phyloP scores from a whole-genome alignment of 2,797 vertebrate species.

The Natrix natrix region DNA sequence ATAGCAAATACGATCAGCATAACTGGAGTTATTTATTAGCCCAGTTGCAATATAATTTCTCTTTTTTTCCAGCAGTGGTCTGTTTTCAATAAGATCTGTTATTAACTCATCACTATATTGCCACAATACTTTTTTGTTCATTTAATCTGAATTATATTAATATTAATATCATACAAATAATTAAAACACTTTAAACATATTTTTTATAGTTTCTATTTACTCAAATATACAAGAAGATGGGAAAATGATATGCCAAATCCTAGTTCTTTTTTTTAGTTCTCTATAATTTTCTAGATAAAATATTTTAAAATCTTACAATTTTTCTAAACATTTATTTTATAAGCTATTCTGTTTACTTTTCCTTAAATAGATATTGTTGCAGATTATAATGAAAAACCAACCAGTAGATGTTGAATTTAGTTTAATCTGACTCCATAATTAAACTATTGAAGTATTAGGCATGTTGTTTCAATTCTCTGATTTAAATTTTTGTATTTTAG shows the following conservation, averaged over 20 bases:
- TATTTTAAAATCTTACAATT: not conserved
- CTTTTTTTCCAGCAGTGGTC: not conserved
- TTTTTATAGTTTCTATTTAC: not conserved
- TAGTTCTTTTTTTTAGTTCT: not conserved
- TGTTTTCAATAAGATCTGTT: not conserved
- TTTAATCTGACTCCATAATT: not conserved
- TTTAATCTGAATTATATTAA: not conserved
- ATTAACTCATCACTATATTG: not conserved
- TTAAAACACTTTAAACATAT: not conserved
- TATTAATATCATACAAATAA: not conserved
- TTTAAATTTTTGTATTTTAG: constrained; percentile 60
- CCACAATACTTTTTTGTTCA: not conserved
- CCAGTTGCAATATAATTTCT: not conserved
- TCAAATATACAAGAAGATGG: not conserved
- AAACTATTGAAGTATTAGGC: not conserved
- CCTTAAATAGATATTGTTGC: not conserved
- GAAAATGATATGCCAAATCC: not conserved
- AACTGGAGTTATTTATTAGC: not conserved
- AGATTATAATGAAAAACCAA: not conserved
- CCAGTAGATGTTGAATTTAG: not conserved
- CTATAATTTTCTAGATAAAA: not conserved
- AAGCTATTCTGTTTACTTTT: not conserved
- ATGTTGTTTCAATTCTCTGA: constrained; percentile 37
- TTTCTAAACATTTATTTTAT: not conserved
- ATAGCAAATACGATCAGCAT: not conserved